Evolutionary conservation across 1,140 invertebrate genomes (phyloP), one percentile per base, ranked within the genome.

Genomic region (Euwallacea fornicatus): DNA sequence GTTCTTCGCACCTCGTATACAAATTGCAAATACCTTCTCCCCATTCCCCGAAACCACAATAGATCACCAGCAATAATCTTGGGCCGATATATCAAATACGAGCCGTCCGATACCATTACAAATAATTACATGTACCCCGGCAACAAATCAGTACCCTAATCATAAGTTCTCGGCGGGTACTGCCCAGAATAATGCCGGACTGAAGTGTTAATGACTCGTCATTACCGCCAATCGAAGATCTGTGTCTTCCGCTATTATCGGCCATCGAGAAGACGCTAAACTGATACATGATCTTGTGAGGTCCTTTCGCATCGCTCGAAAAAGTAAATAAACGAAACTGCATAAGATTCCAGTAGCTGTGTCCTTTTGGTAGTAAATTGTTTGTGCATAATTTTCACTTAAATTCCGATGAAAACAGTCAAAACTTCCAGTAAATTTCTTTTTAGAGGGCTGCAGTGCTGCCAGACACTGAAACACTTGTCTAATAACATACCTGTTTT

Each of bases 391-490:
- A 70, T 70, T 70, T 70, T 64, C 69, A 70, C 61, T 70, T 70
- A 70, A 70, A 70, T 64, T 70, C 64, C 69, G 59, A 70, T 70
- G 59, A 70, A 65, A 70, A 70, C 69, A 70, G 69, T 70, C 69
- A 70, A 70, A 70, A 70, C 69, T 43, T 43, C 59, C 42, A 41
- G 42, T 55, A 63, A 70, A 70, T 63, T 70, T 70, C 60, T 15
- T 60, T 56, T 64, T 64, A 62, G 53, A 70, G 69, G 10, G 42
- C 50, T 64, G 21, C 63, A 70, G 58, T 70, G 64, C 47, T 15
- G 61, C 33, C 69, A 13, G 41, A 44, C 13, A 41, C 21, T 33
- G 60, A 68, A 68, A 68, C 41, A 41, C 13, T 53, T 70, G 69
- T 70, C 69, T 70, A 70, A 70, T 70, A 70, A 70, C 10, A 63